These are phyloP conservation scores for human (Homo sapiens) DNA, from an alignment of 2,113 vertebrate genomes.

Conservation along the genomic window GRCh38 chr5:131539001-131539500, in stretches of 20 bases:
- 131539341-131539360: not conserved
- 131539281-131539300: not conserved
- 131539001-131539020: not conserved
- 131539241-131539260: conserved; percentile 8
- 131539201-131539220: not conserved
- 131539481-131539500: not conserved
- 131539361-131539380: not conserved
- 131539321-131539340: conserved; percentile 4
- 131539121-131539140: not conserved
- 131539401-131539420: not conserved
- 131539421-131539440: not conserved
- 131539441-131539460: not conserved
- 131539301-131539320: conserved; percentile 10
- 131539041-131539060: not conserved
- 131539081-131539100: not conserved
- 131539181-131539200: not conserved
- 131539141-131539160: not conserved
- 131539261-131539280: not conserved
- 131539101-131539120: not conserved
- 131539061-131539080: not conserved
- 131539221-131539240: conserved; percentile 14
- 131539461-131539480: not conserved
- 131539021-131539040: not conserved
- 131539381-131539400: not conserved
- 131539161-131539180: not conserved